These are phyloP conservation scores for Halocynthia roretzi DNA, from an alignment of 23 tunicate species.

Conservation along the genomic window DNA sequence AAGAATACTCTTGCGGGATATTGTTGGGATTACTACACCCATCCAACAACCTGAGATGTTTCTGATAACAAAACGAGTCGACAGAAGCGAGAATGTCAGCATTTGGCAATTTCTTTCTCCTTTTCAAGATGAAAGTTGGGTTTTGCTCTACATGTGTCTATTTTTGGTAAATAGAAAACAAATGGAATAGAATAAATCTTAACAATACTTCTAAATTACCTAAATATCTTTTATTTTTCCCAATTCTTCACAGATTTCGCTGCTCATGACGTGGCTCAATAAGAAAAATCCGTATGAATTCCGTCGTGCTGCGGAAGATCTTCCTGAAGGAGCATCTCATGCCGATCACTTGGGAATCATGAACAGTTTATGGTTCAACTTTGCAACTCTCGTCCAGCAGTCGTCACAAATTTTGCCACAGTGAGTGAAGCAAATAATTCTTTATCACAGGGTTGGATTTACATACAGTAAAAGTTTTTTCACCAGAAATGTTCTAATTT, in stretches of 20 bases:
- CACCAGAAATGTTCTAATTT: background rate
- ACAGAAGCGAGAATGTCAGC: conserved; percentile 42
- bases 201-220: no score
- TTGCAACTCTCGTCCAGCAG: conserved; percentile 46
- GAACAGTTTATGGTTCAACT: conserved; percentile 56
- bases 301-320: conserved; percentile 36
- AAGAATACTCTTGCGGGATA: conserved; percentile 23
- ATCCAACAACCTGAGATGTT: conserved; percentile 27
- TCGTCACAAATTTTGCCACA: conserved; percentile 48
- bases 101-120: conserved; percentile 65
- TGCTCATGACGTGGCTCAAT: conserved; percentile 48
- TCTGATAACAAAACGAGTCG: conserved; percentile 39
- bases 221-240: background rate
- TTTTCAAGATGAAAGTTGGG: conserved; percentile 44
- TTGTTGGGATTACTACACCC: conserved; percentile 21
- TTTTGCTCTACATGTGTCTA: conserved; percentile 37
- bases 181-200: background rate
- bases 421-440: background rate
- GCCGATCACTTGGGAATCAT: conserved; percentile 59
- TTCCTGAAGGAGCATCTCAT: conserved; percentile 41
- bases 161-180: conserved; percentile 21
- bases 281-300: conserved; percentile 54
- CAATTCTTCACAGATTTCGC: conserved; percentile 24
- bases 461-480: background rate
- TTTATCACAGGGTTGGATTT: background rate